These are phyloP conservation scores for Pammene aurita DNA, from an alignment of 2,888 invertebrate species.

Conservation along the genomic window DNA sequence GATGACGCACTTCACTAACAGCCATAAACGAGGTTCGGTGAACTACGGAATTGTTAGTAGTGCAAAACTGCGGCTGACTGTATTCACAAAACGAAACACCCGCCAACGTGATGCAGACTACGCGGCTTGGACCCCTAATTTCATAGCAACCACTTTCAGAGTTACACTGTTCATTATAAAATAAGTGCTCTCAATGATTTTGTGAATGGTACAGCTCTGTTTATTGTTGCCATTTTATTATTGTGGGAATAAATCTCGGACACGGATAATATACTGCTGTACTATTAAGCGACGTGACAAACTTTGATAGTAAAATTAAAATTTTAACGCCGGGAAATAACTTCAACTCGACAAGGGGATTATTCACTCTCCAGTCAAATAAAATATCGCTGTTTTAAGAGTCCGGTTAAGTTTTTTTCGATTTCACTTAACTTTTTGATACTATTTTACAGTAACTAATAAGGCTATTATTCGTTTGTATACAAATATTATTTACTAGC, in stretches of 20 bases:
- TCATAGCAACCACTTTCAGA: background rate
- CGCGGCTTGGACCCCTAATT: background rate
- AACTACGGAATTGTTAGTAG: constrained; percentile 27
- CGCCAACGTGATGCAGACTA: background rate
- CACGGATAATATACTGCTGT: background rate
- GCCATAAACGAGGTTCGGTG: constrained; percentile 31
- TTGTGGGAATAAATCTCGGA: constrained; percentile 15
- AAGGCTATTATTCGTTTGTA: no score
- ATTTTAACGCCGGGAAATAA: background rate
- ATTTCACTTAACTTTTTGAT: no score
- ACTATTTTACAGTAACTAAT: no score
- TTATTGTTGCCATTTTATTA: constrained; percentile 25
- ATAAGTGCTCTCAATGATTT: background rate
- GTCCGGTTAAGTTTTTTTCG: no score
- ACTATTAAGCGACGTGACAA: background rate
- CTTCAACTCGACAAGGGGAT: no score
- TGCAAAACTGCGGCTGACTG: constrained; percentile 7
- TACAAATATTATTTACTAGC: no score
- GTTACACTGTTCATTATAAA: background rate
- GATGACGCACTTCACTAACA: constrained; percentile 11
- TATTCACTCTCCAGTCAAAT: no score
- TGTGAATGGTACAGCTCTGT: constrained; percentile 1
- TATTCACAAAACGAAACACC: background rate
- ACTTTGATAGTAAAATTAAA: constrained; percentile 5
- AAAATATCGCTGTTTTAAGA: no score